Percentiles rank a stretch among this genome's conserved stretches.
Conservation (phyloP, 2,113 vertebrate genomes). For the Psilopsiagon aurifrons region DNA sequence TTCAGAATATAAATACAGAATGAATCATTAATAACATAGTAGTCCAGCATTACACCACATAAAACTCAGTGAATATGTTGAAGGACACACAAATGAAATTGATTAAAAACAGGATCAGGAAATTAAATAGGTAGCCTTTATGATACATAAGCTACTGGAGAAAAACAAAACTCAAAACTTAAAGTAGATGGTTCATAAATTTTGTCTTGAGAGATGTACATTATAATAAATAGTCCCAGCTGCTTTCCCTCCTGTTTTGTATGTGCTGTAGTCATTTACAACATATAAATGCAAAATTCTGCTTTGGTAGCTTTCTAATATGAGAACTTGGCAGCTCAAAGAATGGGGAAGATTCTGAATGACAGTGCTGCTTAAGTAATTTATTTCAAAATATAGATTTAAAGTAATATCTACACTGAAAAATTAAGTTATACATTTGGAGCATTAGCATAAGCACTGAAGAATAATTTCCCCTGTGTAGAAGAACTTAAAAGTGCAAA, state of each 20-base stretch:
- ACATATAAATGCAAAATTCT: not conserved
- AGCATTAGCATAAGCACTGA: not conserved
- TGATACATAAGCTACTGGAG: not conserved
- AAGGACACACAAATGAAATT: not conserved
- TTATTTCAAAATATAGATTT: not conserved
- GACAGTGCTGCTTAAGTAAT: not conserved
- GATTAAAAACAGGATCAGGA: not conserved
- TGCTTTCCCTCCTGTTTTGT: not conserved
- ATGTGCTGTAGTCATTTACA: not conserved
- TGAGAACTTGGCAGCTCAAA: not conserved
- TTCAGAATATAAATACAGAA: not conserved
- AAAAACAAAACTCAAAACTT: not conserved
- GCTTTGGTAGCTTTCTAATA: not conserved
- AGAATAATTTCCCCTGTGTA: not conserved
- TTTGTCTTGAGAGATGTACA: not conserved
- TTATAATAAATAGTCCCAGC: not conserved
- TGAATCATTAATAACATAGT: not conserved
- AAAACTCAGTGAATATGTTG: not conserved
- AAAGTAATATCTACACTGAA: not conserved
- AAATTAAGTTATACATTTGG: not conserved
- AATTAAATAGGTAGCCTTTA: not conserved
- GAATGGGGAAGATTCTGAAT: not conserved
- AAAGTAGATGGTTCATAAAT: not conserved
- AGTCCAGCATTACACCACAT: not conserved
- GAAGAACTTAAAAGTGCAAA: not conserved